These are phyloP conservation scores for Sminthurides aquaticus DNA, from an alignment of 2,888 invertebrate species.

Conservation along the genomic window DNA sequence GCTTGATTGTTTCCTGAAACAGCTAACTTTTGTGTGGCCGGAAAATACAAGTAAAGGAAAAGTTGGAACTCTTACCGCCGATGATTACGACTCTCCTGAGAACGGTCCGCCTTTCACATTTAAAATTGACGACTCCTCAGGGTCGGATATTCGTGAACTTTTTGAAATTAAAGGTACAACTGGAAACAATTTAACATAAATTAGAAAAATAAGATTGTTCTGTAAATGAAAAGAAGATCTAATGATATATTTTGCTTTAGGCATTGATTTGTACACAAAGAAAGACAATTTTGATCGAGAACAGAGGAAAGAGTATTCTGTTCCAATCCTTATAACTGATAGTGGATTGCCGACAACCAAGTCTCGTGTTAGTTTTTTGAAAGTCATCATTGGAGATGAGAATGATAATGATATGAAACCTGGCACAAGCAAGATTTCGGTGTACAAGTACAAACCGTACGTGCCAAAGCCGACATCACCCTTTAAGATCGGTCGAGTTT, in stretches of 20 bases:
- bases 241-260: conserved; percentile 10
- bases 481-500: conserved; percentile 81
- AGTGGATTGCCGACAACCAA: conserved; percentile 60
- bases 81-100: conserved; percentile 65
- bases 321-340: conserved; percentile 85
- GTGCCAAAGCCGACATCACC: conserved; percentile 59
- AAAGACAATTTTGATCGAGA: conserved; percentile 71
- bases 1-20: neutral
- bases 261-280: conserved; percentile 23
- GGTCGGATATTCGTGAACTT: conserved; percentile 61
- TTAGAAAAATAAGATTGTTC: conserved; percentile 3
- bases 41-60: conserved; percentile 67
- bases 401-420: conserved; percentile 87
- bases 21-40: conserved; percentile 66
- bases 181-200: too few relatives aligned
- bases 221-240: too few relatives aligned
- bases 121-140: conserved; percentile 58
- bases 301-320: conserved; percentile 71
- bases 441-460: conserved; percentile 68
- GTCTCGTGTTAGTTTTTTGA: conserved; percentile 74
- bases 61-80: conserved; percentile 61
- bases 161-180: conserved; percentile 62
- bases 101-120: conserved; percentile 88
- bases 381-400: conserved; percentile 84
- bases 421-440: conserved; percentile 82